Evolutionary conservation across 1,140 invertebrate genomes (phyloP).

Genomic region (Sitobion miscanthi): DNA sequence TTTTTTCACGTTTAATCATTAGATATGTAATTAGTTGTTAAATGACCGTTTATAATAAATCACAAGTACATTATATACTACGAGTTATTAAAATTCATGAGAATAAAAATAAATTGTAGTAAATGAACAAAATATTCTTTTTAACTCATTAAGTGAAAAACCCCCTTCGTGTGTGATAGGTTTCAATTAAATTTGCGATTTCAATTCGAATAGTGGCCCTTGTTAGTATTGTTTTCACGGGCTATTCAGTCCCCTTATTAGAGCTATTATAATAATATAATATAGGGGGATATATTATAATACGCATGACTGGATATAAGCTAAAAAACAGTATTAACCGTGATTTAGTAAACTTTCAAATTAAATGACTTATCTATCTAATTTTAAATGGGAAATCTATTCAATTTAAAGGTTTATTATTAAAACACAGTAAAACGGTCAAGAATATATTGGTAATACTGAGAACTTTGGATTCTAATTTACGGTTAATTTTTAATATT

Average conservation of each 20-base stretch:
- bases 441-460: too few relatives aligned
- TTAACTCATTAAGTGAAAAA: not conserved
- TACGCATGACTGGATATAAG: not conserved
- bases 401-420: not conserved
- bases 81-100: not conserved
- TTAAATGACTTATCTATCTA: not conserved
- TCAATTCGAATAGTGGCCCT: not conserved
- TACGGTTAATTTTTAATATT: too few relatives aligned
- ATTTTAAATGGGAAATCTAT: not conserved
- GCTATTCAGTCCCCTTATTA: not conserved
- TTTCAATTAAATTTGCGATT: conserved; percentile 12
- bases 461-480: too few relatives aligned
- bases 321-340: not conserved
- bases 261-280: not conserved
- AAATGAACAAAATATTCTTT: not conserved
- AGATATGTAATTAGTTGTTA: not conserved
- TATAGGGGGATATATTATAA: not conserved
- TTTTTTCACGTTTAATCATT: not conserved
- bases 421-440: not conserved
- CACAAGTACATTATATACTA: not conserved
- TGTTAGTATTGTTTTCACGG: conserved; percentile 13
- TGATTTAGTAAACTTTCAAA: not conserved
- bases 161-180: not conserved
- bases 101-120: not conserved
- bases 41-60: not conserved